These are phyloP conservation scores for Ruditapes philippinarum DNA, from an alignment of 1,140 invertebrate genomes.

Conservation along the genomic window DNA sequence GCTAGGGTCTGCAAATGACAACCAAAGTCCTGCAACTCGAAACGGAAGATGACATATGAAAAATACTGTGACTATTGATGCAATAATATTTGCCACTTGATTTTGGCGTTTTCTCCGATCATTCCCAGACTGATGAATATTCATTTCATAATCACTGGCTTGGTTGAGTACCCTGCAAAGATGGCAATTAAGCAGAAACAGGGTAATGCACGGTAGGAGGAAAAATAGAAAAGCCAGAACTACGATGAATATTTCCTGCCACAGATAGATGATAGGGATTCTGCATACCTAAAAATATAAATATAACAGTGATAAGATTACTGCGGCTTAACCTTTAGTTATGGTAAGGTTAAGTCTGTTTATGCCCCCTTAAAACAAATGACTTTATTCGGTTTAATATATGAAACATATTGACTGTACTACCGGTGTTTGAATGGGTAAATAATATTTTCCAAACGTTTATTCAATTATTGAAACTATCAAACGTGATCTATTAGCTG, in stretches of 20 bases:
- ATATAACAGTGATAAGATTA: too few relatives aligned
- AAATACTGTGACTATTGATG: conserved; percentile 76
- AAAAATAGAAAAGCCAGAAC: background rate
- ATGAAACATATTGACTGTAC: too few relatives aligned
- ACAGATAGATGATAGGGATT: conserved; percentile 34
- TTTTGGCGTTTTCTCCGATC: conserved; percentile 4
- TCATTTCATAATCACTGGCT: background rate
- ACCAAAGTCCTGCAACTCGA: conserved; percentile 71
- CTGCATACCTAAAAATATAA: conserved; percentile 58
- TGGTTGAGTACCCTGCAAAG: conserved; percentile 7
- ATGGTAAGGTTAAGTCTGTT: too few relatives aligned
- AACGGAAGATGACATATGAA: conserved; percentile 79
- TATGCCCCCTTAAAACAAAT: too few relatives aligned
- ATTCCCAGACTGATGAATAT: background rate
- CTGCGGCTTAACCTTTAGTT: too few relatives aligned
- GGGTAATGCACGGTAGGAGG: background rate
- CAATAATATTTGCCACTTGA: conserved; percentile 70
- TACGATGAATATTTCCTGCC: conserved; percentile 40
- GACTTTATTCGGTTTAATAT: too few relatives aligned
- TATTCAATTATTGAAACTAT: too few relatives aligned
- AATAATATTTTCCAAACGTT: too few relatives aligned
- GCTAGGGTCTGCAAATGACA: conserved; percentile 64
- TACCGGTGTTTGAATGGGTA: too few relatives aligned
- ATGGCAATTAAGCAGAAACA: conserved; percentile 27
- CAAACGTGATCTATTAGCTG: too few relatives aligned